Evolutionary conservation across 1,140 invertebrate species (phyloP), one percentile per base, ranked within the genome.

Genomic region (Zaprionus taronus): DNA sequence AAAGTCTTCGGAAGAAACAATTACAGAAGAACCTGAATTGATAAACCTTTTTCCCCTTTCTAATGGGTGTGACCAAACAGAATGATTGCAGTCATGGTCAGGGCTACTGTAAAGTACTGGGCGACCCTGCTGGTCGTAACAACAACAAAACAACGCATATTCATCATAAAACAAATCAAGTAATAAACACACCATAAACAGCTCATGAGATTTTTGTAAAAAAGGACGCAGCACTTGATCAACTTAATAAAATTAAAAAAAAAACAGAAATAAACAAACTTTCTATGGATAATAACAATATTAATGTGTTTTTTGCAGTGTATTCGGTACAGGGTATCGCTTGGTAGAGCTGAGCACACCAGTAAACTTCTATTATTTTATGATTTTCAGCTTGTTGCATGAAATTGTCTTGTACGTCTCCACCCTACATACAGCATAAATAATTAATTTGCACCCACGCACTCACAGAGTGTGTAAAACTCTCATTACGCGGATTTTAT

Each of bases 391-490:
- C n/a, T 47, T 17, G 41, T 47, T 47, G 41, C 6, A 9, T 9
- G n/a, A 7, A 17, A n/a, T 47, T 17, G 41, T 17, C 6, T 47
- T 17, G 2, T 15, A 47, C 6, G 41, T 12, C 22, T 49, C 1
- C 14, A 7, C 3, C 17, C 44, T 49, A 17, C 2, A 20, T 7
- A 7, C 2, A 5, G 47, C 4, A 49, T 4, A 3, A 51, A 14
- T 12, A 70, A 57, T 17, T 53, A 57, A 34, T 53, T 49, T 26
- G 26, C 34, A 64, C 60, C 60, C 72, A 75, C 72, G 41, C 53
- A 71, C 12, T 24, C 28, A 24, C 28, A 49, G 38, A 49, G 38
- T 28, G 53, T 26, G 26, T 28, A 28, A 67, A 57, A 57, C 57
- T 41, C n/a, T 67, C n/a, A 9, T 17, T 17, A 47, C 36, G 36